phyloP scores from a whole-genome alignment of 92 coral and sea anemone genomes.

The Metridium senile region DNA sequence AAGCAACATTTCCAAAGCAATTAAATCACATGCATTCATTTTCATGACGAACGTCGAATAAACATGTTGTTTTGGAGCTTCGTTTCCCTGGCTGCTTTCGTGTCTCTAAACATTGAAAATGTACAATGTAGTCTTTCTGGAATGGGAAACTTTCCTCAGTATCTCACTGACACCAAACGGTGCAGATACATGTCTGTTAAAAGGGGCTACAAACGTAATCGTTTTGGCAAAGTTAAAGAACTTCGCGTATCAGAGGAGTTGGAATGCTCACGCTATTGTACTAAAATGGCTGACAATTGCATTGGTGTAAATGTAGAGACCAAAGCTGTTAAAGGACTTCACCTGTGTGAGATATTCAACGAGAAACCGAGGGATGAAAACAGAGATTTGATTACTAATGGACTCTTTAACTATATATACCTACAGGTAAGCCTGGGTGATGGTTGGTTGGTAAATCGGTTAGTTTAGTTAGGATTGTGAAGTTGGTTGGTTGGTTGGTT shows the following conservation, averaged over 20 bases:
- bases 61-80: not conserved
- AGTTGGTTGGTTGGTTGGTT: too few relatives aligned
- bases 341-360: not conserved
- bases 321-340: not conserved
- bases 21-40: not conserved
- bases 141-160: not conserved
- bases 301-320: not conserved
- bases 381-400: not conserved
- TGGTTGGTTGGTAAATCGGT: not conserved
- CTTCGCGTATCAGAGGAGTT: not conserved
- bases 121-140: not conserved
- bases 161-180: not conserved
- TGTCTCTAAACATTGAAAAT: not conserved
- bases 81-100: not conserved
- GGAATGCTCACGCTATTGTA: not conserved
- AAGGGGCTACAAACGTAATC: not conserved
- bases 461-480: too few relatives aligned
- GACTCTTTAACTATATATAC: not conserved
- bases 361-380: not conserved
- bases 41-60: not conserved
- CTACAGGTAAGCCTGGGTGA: not conserved
- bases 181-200: not conserved
- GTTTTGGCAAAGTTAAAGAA: constrained; percentile 1
- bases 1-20: not conserved
- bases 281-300: not conserved